A percentile compares a stretch with the other conserved stretches of the same genome.
phyloP scores from a whole-genome alignment of 1,140 invertebrate species.

The Sitophilus oryzae region DNA sequence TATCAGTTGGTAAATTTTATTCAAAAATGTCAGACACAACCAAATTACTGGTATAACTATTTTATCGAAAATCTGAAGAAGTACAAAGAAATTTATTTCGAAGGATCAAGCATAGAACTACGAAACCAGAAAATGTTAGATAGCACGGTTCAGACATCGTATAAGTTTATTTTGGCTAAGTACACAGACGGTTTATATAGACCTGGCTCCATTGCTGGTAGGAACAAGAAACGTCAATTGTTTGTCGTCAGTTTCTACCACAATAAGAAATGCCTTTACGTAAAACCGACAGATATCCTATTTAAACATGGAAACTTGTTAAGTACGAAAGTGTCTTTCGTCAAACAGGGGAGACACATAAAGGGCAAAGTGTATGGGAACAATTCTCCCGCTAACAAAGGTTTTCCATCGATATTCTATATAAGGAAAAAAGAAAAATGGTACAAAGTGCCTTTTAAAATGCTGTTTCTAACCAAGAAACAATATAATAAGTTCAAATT shows the following conservation, averaged over 20 bases:
- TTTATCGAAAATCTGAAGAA: slow-evolving; percentile 16
- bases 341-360: slow-evolving; percentile 3
- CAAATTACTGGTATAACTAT: too few relatives aligned
- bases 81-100: slow-evolving; percentile 18
- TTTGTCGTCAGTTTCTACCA: slow-evolving; percentile 25
- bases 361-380: slow-evolving; percentile 23
- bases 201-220: slow-evolving; percentile 16
- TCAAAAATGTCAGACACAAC: too few relatives aligned
- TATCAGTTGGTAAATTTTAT: too few relatives aligned
- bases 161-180: slow-evolving; percentile 24
- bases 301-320: slow-evolving; percentile 25
- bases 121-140: slow-evolving; percentile 13
- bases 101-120: not conserved
- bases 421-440: slow-evolving; percentile 19
- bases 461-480: slow-evolving; percentile 21
- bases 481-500: slow-evolving; percentile 15
- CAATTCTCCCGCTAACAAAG: slow-evolving; percentile 26
- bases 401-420: slow-evolving; percentile 24
- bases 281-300: slow-evolving; percentile 21
- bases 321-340: slow-evolving; percentile 19
- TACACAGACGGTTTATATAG: slow-evolving; percentile 21
- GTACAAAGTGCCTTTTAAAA: slow-evolving; percentile 22
- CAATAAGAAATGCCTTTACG: slow-evolving; percentile 17
- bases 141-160: slow-evolving; percentile 17
- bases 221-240: slow-evolving; percentile 17